Conservation (phyloP, 2,113 vertebrate genomes). For the Thunnus maccoyii region DNA sequence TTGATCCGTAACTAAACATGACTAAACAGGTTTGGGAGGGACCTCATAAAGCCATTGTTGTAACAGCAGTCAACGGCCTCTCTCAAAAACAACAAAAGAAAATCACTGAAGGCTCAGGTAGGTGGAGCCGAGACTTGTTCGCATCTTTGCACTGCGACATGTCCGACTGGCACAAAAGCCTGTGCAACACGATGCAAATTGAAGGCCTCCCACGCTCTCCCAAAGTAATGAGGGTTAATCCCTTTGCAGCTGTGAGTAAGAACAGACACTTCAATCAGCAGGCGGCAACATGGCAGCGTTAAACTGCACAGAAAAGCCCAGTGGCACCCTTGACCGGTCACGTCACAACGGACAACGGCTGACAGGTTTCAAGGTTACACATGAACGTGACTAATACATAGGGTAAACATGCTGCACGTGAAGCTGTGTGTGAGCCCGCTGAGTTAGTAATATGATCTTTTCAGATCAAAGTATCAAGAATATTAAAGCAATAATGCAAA, state of each 20-base stretch:
- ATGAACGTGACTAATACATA: slow-evolving; percentile 37
- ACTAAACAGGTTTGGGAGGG: slow-evolving; percentile 36
- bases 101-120: not conserved
- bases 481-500: not conserved
- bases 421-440: not conserved
- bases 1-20: slow-evolving; percentile 22
- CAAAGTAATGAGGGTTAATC: slow-evolving; percentile 46
- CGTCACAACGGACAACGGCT: not conserved
- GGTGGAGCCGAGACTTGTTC: not conserved
- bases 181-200: slow-evolving; percentile 39
- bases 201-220: slow-evolving; percentile 20
- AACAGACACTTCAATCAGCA: slow-evolving; percentile 38
- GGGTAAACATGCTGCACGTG: slow-evolving; percentile 43
- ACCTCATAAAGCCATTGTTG: not conserved
- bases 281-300: not conserved
- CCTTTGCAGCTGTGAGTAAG: slow-evolving; percentile 42
- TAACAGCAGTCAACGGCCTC: not conserved
- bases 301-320: slow-evolving; percentile 14
- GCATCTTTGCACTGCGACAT: not conserved
- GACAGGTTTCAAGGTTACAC: slow-evolving; percentile 40
- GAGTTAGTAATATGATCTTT: slow-evolving; percentile 6
- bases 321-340: slow-evolving; percentile 2
- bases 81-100: not conserved
- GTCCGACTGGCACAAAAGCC: not conserved
- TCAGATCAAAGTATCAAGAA: not conserved